Conservation (phyloP, 2,113 vertebrate species). For the Dascyllus trimaculatus region DNA sequence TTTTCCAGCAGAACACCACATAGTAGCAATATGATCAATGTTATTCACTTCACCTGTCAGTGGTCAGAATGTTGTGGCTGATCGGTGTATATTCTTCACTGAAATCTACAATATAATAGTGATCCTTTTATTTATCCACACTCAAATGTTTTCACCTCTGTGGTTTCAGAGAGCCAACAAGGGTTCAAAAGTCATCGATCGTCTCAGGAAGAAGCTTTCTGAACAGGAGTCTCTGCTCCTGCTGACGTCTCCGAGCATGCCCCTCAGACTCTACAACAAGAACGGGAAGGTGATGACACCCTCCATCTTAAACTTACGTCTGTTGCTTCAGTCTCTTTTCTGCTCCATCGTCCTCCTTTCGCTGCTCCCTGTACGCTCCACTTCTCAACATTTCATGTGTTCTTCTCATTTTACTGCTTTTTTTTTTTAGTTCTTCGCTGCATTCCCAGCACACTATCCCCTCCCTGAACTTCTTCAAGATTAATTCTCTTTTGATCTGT, state of each 20-base stretch:
- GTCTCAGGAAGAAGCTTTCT: constrained; percentile 95
- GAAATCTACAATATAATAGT: neutral
- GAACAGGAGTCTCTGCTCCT: constrained; percentile 96
- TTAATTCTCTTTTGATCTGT: neutral
- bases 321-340: neutral
- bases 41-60: too few relatives aligned
- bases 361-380: neutral
- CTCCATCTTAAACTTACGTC: neutral
- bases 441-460: constrained; percentile 11
- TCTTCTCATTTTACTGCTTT: constrained; percentile 10
- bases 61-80: too few relatives aligned
- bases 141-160: constrained; percentile 12
- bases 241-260: constrained; percentile 94
- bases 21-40: too few relatives aligned
- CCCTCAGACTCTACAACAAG: constrained; percentile 92
- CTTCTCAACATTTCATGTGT: constrained; percentile 15
- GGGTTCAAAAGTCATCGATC: constrained; percentile 93
- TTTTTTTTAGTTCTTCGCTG: neutral
- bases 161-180: constrained; percentile 93
- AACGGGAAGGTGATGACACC: constrained; percentile 91
- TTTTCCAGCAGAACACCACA: too few relatives aligned
- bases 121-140: neutral
- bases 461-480: neutral
- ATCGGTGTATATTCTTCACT: too few relatives aligned
- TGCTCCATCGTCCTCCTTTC: neutral